phyloP scores from a whole-genome alignment of 2,797 vertebrate genomes.

The Scolopax bukidnonensis region DNA sequence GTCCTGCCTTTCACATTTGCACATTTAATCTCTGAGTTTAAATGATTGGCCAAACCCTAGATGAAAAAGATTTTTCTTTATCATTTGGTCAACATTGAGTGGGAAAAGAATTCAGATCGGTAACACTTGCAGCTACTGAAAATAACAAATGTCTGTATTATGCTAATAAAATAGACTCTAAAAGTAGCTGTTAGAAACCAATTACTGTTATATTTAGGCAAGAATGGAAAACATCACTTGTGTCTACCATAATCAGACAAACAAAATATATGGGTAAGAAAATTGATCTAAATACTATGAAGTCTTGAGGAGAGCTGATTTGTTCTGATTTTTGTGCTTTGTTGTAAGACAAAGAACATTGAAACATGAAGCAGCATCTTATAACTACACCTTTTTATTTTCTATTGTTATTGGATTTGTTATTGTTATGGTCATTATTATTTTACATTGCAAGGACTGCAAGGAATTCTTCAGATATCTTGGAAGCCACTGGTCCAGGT shows the following conservation, averaged over 20 bases:
- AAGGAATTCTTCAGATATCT: not conserved
- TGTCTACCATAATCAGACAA: not conserved
- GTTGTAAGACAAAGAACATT: not conserved
- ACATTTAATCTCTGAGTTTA: not conserved
- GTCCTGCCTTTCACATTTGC: not conserved
- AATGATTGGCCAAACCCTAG: not conserved
- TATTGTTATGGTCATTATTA: not conserved
- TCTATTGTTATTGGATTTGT: not conserved
- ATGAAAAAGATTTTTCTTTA: not conserved
- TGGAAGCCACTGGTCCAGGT: not conserved
- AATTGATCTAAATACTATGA: not conserved
- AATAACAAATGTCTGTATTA: not conserved
- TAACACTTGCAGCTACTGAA: not conserved
- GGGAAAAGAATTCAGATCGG: not conserved
- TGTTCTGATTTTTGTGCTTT: not conserved
- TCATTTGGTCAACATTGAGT: not conserved
- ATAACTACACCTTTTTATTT: not conserved
- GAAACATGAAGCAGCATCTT: not conserved
- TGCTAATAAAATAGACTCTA: accelerated
- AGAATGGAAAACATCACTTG: not conserved
- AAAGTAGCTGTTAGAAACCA: not conserved
- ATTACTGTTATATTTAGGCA: not conserved
- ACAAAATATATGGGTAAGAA: not conserved
- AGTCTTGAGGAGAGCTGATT: not conserved
- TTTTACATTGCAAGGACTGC: not conserved